These are phyloP conservation scores for Tetragonisca angustula DNA, from an alignment of 2,888 invertebrate species.

Conservation along the genomic window DNA sequence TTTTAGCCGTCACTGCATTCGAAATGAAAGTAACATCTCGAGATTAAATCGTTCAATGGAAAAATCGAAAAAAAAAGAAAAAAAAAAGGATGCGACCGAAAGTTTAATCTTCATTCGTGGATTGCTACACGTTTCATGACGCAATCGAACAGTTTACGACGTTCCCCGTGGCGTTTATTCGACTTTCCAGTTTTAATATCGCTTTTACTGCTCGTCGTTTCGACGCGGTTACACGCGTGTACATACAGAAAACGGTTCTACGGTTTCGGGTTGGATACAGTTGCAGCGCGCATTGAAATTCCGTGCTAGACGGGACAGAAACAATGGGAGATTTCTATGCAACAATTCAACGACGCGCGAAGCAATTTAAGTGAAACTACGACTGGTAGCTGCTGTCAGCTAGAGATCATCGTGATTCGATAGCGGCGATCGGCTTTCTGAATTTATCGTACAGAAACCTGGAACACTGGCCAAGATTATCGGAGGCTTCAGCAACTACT, in stretches of 20 bases:
- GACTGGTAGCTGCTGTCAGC: not conserved
- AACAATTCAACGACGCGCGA: slow-evolving; percentile 65
- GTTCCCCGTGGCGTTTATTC: not conserved
- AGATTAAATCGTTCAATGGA: too few species aligned
- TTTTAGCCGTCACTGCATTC: too few species aligned
- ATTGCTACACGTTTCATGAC: slow-evolving; percentile 2
- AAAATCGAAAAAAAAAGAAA: too few species aligned
- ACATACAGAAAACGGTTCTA: not conserved
- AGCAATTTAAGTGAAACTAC: slow-evolving; percentile 71
- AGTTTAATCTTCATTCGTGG: not conserved
- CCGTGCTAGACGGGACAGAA: slow-evolving; percentile 28
- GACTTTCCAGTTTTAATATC: slow-evolving; percentile 11
- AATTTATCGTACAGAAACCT: slow-evolving; percentile 44
- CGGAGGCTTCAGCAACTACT: not conserved
- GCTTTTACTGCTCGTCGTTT: slow-evolving; percentile 23
- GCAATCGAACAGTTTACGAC: slow-evolving; percentile 1
- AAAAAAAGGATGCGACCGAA: too few species aligned
- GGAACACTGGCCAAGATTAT: slow-evolving; percentile 50
- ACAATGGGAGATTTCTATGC: slow-evolving; percentile 59
- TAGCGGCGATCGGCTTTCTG: slow-evolving; percentile 53
- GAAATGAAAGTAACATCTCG: too few species aligned
- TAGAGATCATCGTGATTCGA: slow-evolving; percentile 52
- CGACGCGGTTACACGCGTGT: not conserved
- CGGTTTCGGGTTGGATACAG: not conserved
- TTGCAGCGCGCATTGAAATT: slow-evolving; percentile 25